Evolutionary conservation across 2,113 vertebrate species (phyloP), one percentile per base, ranked within the genome.

Genomic region (Ceyx melanurus): DNA sequence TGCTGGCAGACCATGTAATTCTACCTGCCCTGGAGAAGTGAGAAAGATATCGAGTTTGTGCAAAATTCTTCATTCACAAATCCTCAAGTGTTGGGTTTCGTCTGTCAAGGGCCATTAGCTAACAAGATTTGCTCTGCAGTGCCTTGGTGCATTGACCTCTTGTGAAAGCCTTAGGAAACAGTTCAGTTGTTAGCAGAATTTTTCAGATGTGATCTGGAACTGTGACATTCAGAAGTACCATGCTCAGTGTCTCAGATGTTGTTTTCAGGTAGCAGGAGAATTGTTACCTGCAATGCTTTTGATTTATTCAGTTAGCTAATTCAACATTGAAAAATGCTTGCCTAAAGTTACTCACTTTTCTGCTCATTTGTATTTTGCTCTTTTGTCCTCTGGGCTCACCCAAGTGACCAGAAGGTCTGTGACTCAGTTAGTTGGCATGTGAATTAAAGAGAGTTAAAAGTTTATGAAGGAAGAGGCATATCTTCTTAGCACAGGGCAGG

Each of bases 11-110:
- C 73, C n/a, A 50, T 29, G 96, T 96, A 96, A 96, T 86, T 88
- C 83, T 96, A 71, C 72, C 96, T 75, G 57, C 23, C 60, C 68
- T 65, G 57, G 61, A 83, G 80, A 43, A 88, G 90, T 76, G 80
- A 78, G 29, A 64, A 66, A 81, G 90, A n/a, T 56, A 94, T 93
- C 82, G 6, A 18, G 90, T 95, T 95, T 88, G 56, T 71, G 85
- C 79, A 89, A 92, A 94, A 90, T 88, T 89, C 92, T 94, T 95
- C 90, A 77, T 91, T 96, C 83, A 78, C 86, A 94, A 96, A 86
- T 75, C 64, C 48, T 61, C 40, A 67, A 7, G 96, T 61, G 26
- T 93, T 89, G 35, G 68, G 20, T 96, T 91, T 93, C 68, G 0
- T 93, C 76, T 88, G 0, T 22, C 22, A 33, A 72, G 86, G 82